Evolutionary conservation across 2,113 vertebrate genomes (phyloP), one percentile per base, ranked within the genome.

Genomic region (Colossoma macropomum): DNA sequence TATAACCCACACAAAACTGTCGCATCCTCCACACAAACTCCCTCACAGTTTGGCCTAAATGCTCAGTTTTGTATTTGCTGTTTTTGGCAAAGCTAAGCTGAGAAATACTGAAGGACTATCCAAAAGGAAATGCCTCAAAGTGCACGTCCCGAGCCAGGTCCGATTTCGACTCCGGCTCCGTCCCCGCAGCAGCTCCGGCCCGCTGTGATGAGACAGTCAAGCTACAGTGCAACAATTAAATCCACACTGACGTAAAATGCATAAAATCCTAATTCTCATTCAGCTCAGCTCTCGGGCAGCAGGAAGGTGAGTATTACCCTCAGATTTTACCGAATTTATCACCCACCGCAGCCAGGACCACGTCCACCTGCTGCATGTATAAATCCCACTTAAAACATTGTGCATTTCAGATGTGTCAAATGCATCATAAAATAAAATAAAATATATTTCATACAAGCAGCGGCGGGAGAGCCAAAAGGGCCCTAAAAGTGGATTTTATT

Each of bases 371-470:
- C 71, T 68, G 50, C 54, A 66, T 28, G 54, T 83, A 82, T 79
- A 79, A 81, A 82, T 84, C 86, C 66, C 75, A 54, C 48, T 27
- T 82, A 71, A 84, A 87, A 70, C 59, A 74, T 81, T 83, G 77
- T 80, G 66, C 54, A 83, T 87, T 77, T 59, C 80, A 73, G 76
- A 83, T 68, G 80, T 83, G 84, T 75, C 79, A 79, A 86, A 83
- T 45, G 52, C 62, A 59, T 32, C 75, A 77, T 70, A 82, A 65
- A 85, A 60, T 74, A 83, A 80, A 77, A 84, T 84, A 56, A 69
- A 79, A 83, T 79, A 75, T 84, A 77, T 71, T 77, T 81, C 62
- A 77, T 63, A 28, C 11, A 8, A 59, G 63, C 17, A 17, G n/a
- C 75, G 73, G 63, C 30, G 15, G 54, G 54, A 77, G 75, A 86